Evolutionary conservation across 2,888 invertebrate species (phyloP), one percentile per base, ranked within the genome.

Genomic region (Drosophila fulvimacula): DNA sequence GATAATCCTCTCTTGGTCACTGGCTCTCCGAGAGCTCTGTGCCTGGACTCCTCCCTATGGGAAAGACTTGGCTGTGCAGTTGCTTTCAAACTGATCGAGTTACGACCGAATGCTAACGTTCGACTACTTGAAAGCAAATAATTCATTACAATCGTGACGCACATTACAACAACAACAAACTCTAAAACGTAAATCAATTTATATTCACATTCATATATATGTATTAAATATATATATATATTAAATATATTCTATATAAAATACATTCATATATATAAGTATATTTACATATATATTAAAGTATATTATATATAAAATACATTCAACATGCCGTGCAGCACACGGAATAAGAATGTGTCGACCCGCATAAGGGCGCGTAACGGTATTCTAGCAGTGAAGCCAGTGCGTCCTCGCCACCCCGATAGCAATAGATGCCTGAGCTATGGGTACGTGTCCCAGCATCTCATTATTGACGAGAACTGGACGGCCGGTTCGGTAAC

Each of bases 391-490:
- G 81, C 83, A 1, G 87, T 88, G 0, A 90, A 81, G 46, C 90
- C 91, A 2, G 90, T 90, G 46, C 88, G 89, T 75, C 91, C 91
- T 0, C 81, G 82, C 0, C 79, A 90, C 3, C 72, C 90, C n/a
- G 76, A 82, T 13, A 76, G 79, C 44, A 92, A 92, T 83, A 91
- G 91, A 3, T 79, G 92, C n/a, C 92, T 92, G 15, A 92, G 92
- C 7, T 68, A 82, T 24, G 80, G 82, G 21, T 90, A 65, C 73
- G 87, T 91, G 24, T 83, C 89, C 6, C 87, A 90, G 52, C 92
- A 92, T 65, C 79, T 90, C 69, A 82, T 92, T 74, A 73, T 90
- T 13, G 92, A 92, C 56, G 73, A 90, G 1, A 81, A 84, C 11
- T 92, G 92, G 92, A 88, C 91, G 1, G 87, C 90, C 21, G 82